These are phyloP conservation scores for Scolopax rusticola DNA, from an alignment of 2,797 vertebrate species.

Conservation along the genomic window DNA sequence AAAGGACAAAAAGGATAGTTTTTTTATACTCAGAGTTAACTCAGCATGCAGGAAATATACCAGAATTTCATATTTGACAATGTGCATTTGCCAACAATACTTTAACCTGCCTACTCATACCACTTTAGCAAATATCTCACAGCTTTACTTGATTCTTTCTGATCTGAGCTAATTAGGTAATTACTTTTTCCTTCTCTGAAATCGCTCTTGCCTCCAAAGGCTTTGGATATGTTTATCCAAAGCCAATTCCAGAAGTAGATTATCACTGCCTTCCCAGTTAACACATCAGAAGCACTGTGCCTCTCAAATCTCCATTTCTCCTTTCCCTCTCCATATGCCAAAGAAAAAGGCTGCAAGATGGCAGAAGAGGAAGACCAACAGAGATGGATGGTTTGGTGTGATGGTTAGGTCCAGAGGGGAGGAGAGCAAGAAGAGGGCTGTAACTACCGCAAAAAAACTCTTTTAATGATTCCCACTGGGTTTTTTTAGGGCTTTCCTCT, in stretches of 20 bases:
- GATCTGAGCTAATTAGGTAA: neutral
- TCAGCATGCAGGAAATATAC: neutral
- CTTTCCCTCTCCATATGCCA: neutral
- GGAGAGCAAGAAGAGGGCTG: neutral
- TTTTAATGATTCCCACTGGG: neutral
- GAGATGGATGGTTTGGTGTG: neutral
- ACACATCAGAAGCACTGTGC: rapidly evolving
- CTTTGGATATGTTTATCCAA: neutral
- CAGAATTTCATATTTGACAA: neutral
- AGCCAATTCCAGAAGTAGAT: neutral
- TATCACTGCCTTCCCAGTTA: neutral
- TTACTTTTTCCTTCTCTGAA: neutral
- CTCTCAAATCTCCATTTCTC: neutral
- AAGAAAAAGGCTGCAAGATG: neutral
- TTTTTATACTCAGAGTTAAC: neutral
- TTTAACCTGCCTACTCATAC: neutral
- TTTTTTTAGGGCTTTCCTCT: neutral
- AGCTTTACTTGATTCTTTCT: neutral
- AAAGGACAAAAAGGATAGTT: neutral
- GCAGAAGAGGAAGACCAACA: neutral
- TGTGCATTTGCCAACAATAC: neutral
- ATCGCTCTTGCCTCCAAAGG: neutral
- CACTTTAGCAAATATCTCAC: neutral
- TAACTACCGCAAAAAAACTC: neutral
- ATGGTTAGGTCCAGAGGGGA: neutral